Evolutionary conservation across 2,797 vertebrate species (phyloP).

Genomic region (Diglossa cyanea): DNA sequence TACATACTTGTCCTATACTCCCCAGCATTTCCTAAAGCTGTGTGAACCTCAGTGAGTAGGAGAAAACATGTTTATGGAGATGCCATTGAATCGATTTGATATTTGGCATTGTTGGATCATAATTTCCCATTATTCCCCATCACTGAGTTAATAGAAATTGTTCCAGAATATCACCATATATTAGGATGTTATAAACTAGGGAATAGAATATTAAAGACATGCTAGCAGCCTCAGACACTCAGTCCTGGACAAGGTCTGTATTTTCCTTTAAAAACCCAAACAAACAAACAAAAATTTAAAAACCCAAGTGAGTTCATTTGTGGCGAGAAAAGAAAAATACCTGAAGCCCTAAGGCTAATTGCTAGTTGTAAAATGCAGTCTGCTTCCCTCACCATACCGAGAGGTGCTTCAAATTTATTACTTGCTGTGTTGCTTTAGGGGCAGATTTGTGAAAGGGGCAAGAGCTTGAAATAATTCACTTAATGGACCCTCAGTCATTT

Average conservation of each 20-base stretch:
- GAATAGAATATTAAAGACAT: neutral
- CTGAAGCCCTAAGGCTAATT: constrained; percentile 31
- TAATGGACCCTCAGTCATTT: constrained; percentile 19
- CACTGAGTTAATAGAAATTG: neutral
- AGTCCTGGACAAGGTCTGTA: neutral
- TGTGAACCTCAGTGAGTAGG: neutral
- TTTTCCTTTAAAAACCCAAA: neutral
- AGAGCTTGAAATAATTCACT: constrained; percentile 28
- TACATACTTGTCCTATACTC: neutral
- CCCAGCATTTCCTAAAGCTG: neutral
- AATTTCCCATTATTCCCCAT: neutral
- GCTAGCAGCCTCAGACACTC: neutral
- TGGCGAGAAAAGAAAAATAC: constrained; percentile 15
- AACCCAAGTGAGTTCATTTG: neutral
- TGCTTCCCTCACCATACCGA: neutral
- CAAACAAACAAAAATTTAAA: neutral
- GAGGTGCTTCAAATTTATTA: neutral
- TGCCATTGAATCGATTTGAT: neutral
- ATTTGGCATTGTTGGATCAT: neutral
- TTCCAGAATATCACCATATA: neutral
- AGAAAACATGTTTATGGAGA: neutral
- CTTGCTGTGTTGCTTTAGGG: neutral
- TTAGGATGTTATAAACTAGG: neutral
- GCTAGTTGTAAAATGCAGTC: constrained; percentile 16
- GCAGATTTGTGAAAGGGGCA: neutral